Evolutionary conservation across 2,888 invertebrate genomes (phyloP).

Genomic region (Hipparchia semele): DNA sequence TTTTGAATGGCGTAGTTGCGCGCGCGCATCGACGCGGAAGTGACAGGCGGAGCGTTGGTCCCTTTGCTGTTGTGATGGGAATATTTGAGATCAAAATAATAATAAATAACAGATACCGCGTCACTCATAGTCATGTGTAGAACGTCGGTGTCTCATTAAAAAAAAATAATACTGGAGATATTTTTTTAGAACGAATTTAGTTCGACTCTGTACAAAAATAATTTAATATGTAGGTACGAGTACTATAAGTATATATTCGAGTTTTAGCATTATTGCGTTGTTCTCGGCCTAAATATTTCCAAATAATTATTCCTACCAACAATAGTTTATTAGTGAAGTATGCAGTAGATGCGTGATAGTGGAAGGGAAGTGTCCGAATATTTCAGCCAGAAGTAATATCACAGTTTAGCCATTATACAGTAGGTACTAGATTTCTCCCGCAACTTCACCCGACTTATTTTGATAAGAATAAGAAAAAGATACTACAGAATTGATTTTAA

Average conservation of each 20-base stretch:
- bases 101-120: conserved; percentile 43
- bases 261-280: conserved; percentile 7
- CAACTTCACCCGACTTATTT: no score
- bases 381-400: conserved; percentile 57
- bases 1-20: conserved; percentile 44
- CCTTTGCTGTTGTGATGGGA: conserved; percentile 48
- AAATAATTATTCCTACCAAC: conserved; percentile 50
- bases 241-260: not conserved
- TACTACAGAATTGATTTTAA: no score
- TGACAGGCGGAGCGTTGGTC: conserved; percentile 46
- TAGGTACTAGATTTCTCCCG: not conserved
- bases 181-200: not conserved
- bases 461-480: no score
- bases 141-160: conserved; percentile 32
- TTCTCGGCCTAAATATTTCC: conserved; percentile 40
- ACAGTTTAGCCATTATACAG: not conserved
- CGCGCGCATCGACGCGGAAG: conserved; percentile 51
- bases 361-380: conserved; percentile 56
- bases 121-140: conserved; percentile 33
- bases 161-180: conserved; percentile 16
- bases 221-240: no score
- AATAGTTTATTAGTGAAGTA: conserved; percentile 49
- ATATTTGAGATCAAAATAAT: conserved; percentile 46
- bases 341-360: conserved; percentile 52
- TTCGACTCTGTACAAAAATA: no score